phyloP scores from a whole-genome alignment of 2,113 vertebrate genomes.

The Lepidothrix coronata region DNA sequence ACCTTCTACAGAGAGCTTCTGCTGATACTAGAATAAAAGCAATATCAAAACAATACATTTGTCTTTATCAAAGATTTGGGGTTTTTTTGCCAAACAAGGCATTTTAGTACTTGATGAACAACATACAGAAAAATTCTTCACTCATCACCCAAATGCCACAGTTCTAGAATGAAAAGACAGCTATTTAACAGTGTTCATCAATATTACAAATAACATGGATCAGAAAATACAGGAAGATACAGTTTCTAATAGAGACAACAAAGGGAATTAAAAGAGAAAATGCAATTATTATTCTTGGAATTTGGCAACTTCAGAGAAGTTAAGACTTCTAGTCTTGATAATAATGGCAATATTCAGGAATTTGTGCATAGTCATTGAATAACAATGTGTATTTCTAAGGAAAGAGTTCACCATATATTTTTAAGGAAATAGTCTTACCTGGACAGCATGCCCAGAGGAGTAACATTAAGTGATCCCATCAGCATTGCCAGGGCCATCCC shows the following conservation, averaged over 20 bases:
- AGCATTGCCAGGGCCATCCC: constrained; percentile 99
- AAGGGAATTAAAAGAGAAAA: neutral
- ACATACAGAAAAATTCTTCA: neutral
- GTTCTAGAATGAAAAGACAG: neutral
- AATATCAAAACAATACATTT: neutral
- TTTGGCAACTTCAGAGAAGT: neutral
- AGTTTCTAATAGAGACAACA: neutral
- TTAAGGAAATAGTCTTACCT: constrained; percentile 80
- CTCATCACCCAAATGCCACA: neutral
- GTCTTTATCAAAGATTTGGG: neutral
- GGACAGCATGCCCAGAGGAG: constrained; percentile 97
- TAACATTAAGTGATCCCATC: constrained; percentile 99
- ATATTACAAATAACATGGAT: neutral
- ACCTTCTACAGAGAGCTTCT: neutral
- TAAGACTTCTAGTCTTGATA: neutral
- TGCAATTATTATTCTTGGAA: neutral
- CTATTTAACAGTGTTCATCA: neutral
- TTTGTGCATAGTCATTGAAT: neutral
- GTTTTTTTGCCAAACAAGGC: neutral
- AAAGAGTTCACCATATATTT: constrained; percentile 24
- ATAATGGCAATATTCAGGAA: neutral
- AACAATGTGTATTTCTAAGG: neutral
- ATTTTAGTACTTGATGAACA: neutral
- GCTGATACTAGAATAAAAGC: neutral
- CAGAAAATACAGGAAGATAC: neutral